Conservation (phyloP, 2,797 vertebrate genomes). For the Cirrhinus molitorella region DNA sequence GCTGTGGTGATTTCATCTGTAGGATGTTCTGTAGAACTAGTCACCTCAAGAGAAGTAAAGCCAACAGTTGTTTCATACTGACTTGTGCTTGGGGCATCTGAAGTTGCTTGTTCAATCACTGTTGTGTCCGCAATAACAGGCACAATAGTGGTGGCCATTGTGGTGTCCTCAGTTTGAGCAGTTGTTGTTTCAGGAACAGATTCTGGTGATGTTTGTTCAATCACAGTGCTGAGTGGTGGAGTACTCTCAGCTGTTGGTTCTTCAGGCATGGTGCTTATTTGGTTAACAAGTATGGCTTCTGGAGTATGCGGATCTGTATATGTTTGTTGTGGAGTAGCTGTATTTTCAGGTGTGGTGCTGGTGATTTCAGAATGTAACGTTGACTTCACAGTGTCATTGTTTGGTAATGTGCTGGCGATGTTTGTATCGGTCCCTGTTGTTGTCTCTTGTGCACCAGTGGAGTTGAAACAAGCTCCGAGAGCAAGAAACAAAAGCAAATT, state of each 20-base stretch:
- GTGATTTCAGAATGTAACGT: background rate
- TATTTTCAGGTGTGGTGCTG: background rate
- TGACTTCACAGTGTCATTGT: background rate
- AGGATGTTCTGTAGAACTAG: background rate
- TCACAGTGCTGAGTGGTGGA: background rate
- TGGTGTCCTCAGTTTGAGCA: background rate
- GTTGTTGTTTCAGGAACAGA: background rate
- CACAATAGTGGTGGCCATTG: background rate
- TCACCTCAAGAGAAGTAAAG: background rate
- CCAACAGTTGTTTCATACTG: background rate
- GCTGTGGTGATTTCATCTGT: background rate
- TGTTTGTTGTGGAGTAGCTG: background rate
- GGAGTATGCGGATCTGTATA: background rate
- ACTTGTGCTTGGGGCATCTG: background rate
- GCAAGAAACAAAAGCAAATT: constrained; percentile 48
- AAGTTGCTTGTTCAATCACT: background rate
- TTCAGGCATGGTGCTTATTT: background rate
- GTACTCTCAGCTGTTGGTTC: background rate
- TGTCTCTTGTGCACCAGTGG: constrained; percentile 29
- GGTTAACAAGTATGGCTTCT: background rate
- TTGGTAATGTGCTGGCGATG: background rate
- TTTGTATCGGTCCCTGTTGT: background rate
- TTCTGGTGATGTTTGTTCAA: background rate
- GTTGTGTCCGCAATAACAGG: background rate
- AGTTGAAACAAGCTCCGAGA: constrained; percentile 27